Evolutionary conservation across 2,888 invertebrate genomes (phyloP).

Genomic region (Dastarcus helophoroides): DNA sequence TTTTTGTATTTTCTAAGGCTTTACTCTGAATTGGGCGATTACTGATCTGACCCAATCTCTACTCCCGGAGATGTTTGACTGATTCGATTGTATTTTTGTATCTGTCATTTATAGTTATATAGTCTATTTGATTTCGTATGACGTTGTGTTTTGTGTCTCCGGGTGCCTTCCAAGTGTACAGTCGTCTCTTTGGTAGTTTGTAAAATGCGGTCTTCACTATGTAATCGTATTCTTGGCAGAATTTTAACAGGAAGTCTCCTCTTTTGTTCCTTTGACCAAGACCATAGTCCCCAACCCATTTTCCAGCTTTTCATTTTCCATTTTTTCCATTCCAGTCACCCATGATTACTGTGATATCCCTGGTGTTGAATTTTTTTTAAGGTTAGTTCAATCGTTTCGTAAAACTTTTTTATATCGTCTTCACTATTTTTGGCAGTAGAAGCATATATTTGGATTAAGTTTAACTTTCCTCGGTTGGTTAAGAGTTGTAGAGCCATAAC

Average conservation of each 20-base stretch:
- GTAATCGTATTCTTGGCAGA: background rate
- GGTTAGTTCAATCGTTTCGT: too few species aligned
- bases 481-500: too few species aligned
- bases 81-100: background rate
- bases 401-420: too few species aligned
- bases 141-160: slow-evolving; percentile 2
- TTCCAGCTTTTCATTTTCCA: background rate
- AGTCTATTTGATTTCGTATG: slow-evolving; percentile 4
- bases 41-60: too few species aligned
- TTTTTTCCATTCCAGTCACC: background rate
- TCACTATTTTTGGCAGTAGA: too few species aligned
- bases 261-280: background rate
- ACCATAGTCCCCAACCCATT: slow-evolving; percentile 1
- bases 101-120: slow-evolving; percentile 1
- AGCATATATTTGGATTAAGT: too few species aligned
- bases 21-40: too few species aligned
- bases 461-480: too few species aligned
- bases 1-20: too few species aligned
- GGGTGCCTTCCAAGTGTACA: slow-evolving; percentile 1
- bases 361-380: too few species aligned
- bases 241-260: background rate
- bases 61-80: too few species aligned
- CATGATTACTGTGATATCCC: slow-evolving; percentile 1
- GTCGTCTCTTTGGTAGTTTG: background rate
- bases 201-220: background rate